A percentile compares a stretch with the other conserved stretches of the same genome.
These are phyloP conservation scores for Eutrigla gurnardus DNA, from an alignment of 2,797 vertebrate genomes.

Conservation along the genomic window DNA sequence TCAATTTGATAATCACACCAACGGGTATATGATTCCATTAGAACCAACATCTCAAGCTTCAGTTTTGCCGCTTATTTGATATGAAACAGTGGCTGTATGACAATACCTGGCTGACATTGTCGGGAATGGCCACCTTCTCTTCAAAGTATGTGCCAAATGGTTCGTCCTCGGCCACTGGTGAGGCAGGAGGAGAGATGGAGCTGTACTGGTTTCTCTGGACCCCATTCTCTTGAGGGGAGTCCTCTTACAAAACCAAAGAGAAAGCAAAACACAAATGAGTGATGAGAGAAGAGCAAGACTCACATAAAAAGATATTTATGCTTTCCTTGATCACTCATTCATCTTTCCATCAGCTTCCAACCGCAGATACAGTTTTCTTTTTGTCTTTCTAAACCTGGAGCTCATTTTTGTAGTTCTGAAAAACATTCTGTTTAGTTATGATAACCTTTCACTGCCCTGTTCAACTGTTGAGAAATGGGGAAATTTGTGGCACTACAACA, in stretches of 20 bases:
- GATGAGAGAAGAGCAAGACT: not conserved
- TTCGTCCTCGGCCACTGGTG: conserved; percentile 69
- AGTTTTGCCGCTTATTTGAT: not conserved
- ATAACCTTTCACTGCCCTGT: not conserved
- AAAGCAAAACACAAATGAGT: not conserved
- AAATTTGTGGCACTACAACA: not conserved
- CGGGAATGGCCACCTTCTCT: conserved; percentile 90
- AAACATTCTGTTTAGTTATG: not conserved
- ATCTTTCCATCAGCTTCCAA: not conserved
- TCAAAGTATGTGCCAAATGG: conserved; percentile 91
- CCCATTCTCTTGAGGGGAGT: conserved; percentile 70
- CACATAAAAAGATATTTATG: not conserved
- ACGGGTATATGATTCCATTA: not conserved
- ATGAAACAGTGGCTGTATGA: not conserved
- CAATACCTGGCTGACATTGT: conserved; percentile 80
- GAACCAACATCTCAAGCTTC: not conserved
- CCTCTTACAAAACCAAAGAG: conserved; percentile 64
- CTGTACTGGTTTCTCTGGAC: conserved; percentile 75
- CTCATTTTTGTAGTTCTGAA: not conserved
- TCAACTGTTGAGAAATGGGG: not conserved
- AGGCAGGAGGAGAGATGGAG: conserved; percentile 76
- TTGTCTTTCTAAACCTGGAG: not conserved
- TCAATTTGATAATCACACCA: not conserved
- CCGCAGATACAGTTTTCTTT: not conserved
- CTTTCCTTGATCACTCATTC: not conserved